Conservation (phyloP, 2,797 vertebrate genomes). For the Acipenser oxyrinchus region DNA sequence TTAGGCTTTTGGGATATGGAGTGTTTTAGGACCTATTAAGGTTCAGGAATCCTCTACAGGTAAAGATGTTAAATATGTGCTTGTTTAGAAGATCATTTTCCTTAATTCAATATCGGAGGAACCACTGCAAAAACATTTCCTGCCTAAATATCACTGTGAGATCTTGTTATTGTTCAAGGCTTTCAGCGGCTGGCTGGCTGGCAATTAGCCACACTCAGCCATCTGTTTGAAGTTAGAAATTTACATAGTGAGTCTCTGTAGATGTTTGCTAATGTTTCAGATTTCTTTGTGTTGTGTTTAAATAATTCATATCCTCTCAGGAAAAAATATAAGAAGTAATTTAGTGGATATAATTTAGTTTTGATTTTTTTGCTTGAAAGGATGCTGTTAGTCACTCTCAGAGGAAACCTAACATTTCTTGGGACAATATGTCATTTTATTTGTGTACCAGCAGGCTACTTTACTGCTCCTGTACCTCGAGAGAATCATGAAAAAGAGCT, state of each 20-base stretch:
- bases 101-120: slow-evolving; percentile 29
- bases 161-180: slow-evolving; percentile 37
- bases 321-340: slow-evolving; percentile 40
- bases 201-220: slow-evolving; percentile 47
- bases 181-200: slow-evolving; percentile 37
- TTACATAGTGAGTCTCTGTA: slow-evolving; percentile 44
- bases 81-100: slow-evolving; percentile 13
- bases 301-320: slow-evolving; percentile 53
- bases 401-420: slow-evolving; percentile 21
- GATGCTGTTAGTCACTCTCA: slow-evolving; percentile 34
- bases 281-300: slow-evolving; percentile 49
- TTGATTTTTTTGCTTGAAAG: slow-evolving; percentile 21
- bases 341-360: slow-evolving; percentile 44
- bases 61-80: background rate
- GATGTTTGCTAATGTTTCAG: slow-evolving; percentile 48
- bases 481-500: too few relatives aligned
- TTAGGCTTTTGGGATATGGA: background rate
- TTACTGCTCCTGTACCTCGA: too few relatives aligned
- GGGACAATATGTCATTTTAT: background rate
- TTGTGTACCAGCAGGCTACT: background rate
- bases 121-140: slow-evolving; percentile 31
- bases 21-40: background rate
- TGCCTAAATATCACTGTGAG: slow-evolving; percentile 27
- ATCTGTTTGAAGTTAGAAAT: slow-evolving; percentile 49
- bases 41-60: background rate